Conservation (phyloP, 2,113 vertebrate species). For the human (Homo sapiens) region DNA sequence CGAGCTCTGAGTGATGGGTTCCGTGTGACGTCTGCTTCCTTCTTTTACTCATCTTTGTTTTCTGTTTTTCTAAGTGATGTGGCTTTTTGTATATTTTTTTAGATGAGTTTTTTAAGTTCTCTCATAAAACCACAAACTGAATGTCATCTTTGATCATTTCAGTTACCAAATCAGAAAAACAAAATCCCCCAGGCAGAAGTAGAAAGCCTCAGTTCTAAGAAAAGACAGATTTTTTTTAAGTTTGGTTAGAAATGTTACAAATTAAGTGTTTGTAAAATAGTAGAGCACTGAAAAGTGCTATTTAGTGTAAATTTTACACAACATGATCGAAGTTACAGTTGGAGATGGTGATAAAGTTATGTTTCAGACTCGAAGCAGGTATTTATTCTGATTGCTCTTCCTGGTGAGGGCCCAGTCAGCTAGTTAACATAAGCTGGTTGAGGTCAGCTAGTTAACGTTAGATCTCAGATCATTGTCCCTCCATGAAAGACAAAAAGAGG, state of each 20-base stretch:
- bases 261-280: background rate
- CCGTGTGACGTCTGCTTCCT: background rate
- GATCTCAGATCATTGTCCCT: background rate
- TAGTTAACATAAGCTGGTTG: background rate
- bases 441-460: background rate
- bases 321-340: background rate
- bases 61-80: background rate
- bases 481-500: background rate
- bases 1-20: background rate
- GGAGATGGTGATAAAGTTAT: background rate
- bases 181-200: background rate
- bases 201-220: background rate
- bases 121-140: conserved; percentile 1
- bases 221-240: background rate
- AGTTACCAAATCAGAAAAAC: background rate
- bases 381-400: background rate
- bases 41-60: background rate
- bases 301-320: background rate
- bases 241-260: background rate
- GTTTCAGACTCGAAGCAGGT: background rate
- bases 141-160: background rate
- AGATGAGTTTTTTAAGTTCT: background rate
- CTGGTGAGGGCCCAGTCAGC: background rate
- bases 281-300: background rate
- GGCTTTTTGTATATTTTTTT: conserved; percentile 1